These are phyloP conservation scores for Notiomystis cincta DNA, from an alignment of 2,113 vertebrate genomes.

Conservation along the genomic window DNA sequence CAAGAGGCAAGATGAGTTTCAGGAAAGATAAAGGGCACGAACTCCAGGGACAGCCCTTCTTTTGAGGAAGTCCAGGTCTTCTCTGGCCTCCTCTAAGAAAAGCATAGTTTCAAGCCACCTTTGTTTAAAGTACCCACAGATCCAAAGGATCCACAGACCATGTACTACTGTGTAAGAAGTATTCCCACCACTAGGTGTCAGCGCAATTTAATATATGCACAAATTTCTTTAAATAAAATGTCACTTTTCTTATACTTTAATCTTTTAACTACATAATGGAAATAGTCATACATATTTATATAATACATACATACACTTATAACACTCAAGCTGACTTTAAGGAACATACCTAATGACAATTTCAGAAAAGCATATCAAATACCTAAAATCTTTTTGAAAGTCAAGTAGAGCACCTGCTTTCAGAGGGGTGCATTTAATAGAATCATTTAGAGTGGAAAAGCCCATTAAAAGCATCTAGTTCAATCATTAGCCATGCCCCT, in stretches of 20 bases:
- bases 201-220: background rate
- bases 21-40: background rate
- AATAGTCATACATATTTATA: background rate
- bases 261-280: background rate
- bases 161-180: background rate
- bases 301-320: background rate
- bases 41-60: background rate
- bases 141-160: background rate
- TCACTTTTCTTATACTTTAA: background rate
- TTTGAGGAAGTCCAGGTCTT: background rate
- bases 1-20: background rate
- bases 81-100: background rate
- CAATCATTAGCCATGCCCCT: background rate
- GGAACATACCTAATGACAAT: background rate
- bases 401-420: background rate
- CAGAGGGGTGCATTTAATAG: background rate
- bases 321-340: background rate
- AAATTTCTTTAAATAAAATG: background rate
- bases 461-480: background rate
- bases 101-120: background rate
- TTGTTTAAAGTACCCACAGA: background rate
- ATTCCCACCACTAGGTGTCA: conserved; percentile 47
- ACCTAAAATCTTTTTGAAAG: background rate
- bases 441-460: background rate
- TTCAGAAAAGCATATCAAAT: background rate